Evolutionary conservation across 2,113 vertebrate genomes (phyloP).

Genomic region (Caranx melampygus): DNA sequence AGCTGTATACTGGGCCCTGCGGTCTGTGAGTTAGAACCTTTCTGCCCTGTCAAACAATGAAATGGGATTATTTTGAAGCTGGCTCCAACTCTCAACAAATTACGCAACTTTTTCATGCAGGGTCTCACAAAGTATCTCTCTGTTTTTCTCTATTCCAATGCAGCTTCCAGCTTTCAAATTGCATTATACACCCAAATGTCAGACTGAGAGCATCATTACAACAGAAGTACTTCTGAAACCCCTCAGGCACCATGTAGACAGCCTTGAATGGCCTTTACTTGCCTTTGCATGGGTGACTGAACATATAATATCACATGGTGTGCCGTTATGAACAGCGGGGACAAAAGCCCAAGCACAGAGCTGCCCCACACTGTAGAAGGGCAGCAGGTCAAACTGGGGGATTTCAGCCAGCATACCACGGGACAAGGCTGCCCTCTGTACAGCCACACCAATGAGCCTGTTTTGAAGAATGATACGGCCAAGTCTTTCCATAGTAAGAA

Average conservation of each 20-base stretch:
- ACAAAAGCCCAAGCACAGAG: constrained; percentile 32
- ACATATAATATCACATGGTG: constrained; percentile 41
- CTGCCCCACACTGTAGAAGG: constrained; percentile 25
- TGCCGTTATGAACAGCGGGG: constrained; percentile 25
- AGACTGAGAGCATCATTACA: constrained; percentile 9
- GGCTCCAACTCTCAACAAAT: background rate
- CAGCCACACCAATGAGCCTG: constrained; percentile 7
- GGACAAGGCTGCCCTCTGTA: constrained; percentile 57
- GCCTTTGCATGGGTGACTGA: constrained; percentile 40
- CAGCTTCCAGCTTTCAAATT: background rate
- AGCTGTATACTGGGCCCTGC: background rate
- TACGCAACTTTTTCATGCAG: background rate
- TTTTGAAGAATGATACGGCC: background rate
- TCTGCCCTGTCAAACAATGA: background rate
- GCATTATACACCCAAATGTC: background rate
- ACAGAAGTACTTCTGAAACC: constrained; percentile 11
- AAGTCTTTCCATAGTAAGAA: constrained; percentile 18
- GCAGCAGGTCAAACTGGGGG: constrained; percentile 57
- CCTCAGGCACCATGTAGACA: constrained; percentile 15
- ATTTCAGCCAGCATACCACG: constrained; percentile 45
- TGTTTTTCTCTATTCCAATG: background rate
- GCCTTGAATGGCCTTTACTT: constrained; percentile 23
- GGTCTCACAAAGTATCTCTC: background rate
- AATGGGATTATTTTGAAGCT: background rate
- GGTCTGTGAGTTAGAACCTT: background rate